These are phyloP conservation scores for Tamias sibiricus DNA, from an alignment of 2,113 vertebrate genomes.

Conservation along the genomic window DNA sequence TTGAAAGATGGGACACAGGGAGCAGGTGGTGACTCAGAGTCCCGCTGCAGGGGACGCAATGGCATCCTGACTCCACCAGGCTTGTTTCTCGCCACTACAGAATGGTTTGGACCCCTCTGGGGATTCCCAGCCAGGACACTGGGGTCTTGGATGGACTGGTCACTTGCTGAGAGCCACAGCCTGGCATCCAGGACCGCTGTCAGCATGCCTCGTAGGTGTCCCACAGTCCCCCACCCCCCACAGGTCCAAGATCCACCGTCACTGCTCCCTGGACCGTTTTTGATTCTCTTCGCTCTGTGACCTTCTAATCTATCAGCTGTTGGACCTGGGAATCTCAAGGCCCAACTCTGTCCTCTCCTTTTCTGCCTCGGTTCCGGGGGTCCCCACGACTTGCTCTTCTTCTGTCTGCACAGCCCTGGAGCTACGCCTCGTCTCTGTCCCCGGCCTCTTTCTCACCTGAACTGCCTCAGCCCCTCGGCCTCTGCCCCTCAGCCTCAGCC, in stretches of 20 bases:
- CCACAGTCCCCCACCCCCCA: not conserved
- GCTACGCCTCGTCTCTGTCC: not conserved
- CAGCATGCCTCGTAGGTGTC: not conserved
- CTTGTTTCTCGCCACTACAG: not conserved
- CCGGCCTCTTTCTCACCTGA: not conserved
- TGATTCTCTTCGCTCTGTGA: not conserved
- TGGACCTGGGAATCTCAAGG: not conserved
- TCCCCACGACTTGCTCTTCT: not conserved
- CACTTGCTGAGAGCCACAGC: rapidly evolving
- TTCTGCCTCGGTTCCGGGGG: not conserved
- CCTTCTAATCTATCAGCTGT: rapidly evolving
- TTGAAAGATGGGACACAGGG: not conserved
- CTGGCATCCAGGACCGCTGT: not conserved
- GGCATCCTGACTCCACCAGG: not conserved
- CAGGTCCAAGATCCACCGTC: not conserved
- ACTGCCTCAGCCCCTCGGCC: not conserved
- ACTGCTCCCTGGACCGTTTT: not conserved
- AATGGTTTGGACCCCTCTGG: not conserved
- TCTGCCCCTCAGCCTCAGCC: not conserved
- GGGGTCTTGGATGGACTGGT: not conserved
- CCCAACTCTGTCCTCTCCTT: not conserved
- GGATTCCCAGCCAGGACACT: not conserved
- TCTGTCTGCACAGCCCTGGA: not conserved
- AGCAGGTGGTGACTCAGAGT: not conserved
- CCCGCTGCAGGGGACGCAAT: not conserved